Percentiles rank a stretch among this genome's conserved stretches.
Evolutionary conservation across 2,797 vertebrate species (phyloP).

Genomic region (Manis pentadactyla): DNA sequence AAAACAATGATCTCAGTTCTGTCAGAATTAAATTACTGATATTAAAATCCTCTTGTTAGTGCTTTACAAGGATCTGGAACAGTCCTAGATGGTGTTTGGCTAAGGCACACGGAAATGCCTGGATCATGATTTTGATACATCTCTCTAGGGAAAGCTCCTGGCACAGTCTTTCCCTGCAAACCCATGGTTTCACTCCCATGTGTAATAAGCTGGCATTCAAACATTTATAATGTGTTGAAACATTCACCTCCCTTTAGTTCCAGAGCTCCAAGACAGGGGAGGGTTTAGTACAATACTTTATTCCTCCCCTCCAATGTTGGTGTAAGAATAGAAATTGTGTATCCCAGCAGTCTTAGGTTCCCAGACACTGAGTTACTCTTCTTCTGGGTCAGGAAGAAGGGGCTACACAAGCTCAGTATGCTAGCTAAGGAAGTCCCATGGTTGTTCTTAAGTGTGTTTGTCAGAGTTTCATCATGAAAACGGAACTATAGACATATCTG

Average conservation of each 20-base stretch:
- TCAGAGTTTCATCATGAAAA: neutral
- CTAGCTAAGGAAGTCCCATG: neutral
- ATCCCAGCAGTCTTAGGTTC: neutral
- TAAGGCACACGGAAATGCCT: neutral
- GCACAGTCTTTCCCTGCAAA: neutral
- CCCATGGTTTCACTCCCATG: neutral
- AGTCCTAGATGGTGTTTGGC: neutral
- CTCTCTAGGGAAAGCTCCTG: neutral
- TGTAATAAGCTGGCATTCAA: neutral
- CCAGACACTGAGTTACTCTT: neutral
- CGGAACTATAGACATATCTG: neutral
- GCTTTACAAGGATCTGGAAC: neutral
- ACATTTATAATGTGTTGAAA: neutral
- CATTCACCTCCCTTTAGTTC: neutral
- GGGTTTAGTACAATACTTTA: neutral
- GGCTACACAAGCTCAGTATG: neutral
- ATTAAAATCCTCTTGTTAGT: neutral
- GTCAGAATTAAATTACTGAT: neutral
- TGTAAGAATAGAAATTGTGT: neutral
- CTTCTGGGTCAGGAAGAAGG: neutral
- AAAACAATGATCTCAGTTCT: conserved; percentile 50
- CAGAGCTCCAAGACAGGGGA: neutral
- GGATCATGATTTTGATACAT: neutral
- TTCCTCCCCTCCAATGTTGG: neutral
- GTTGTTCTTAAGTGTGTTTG: neutral